Evolutionary conservation across 2,888 invertebrate genomes (phyloP), one percentile per base, ranked within the genome.

Genomic region (Xanthia togata): DNA sequence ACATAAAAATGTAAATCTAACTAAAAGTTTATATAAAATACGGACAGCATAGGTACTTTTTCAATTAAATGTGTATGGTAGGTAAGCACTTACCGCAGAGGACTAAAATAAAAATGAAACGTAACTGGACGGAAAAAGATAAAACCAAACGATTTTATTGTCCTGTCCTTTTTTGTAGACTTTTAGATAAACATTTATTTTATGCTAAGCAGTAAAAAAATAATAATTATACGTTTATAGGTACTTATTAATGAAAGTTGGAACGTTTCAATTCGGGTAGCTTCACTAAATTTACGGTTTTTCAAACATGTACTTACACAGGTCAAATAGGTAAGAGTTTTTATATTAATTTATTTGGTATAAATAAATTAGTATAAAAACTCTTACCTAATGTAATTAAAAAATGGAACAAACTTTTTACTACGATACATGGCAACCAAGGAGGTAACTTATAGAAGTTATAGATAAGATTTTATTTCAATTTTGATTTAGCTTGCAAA

Each of bases 81-180:
- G 31, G 17, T 47, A 47, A 23, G 17, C 11, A 23, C 6, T 70
- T 38, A 17, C 14, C 23, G 6, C 38, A 50, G 26, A 26, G 8
- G 17, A 50, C 4, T 76, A 9, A n/a, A 23, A 50, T 50, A n/a
- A 74, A 74, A 50, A 23, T 50, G 23, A 14, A 73, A 17, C 11
- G 1, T 20, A 74, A 50, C 3, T 50, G 47, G 23, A 60, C 47
- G 4, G 23, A 12, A 23, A 55, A 72, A 38, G 14, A 20, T 12
- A 50, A 71, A 73, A 17, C 5, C 14, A 72, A 72, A n/a, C n/a
- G 14, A n/a, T 44, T 44, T 57, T 4, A 35, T 26, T 35, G 14
- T 12, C 35, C n/a, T 47, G 35, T 38, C 17, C n/a, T 4, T 12
- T 59, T 44, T 47, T 35, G 31, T 17, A n/a, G 23, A 9, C n/a